A percentile compares a stretch with the other conserved stretches of the same genome.
phyloP scores from a whole-genome alignment of 2,888 invertebrate species.

The Nomada ferruginata region DNA sequence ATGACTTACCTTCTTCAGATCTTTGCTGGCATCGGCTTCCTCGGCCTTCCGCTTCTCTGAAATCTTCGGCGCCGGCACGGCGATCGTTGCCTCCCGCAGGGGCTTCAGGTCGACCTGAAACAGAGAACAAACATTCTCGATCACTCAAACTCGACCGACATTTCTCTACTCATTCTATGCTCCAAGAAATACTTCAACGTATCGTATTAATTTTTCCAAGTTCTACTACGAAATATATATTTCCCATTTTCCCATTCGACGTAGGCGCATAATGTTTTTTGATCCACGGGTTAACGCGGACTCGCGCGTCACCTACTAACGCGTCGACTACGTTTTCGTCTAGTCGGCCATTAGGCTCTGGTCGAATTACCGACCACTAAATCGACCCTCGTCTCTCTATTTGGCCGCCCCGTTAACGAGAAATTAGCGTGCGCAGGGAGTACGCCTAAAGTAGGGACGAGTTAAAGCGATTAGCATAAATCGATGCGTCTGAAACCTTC shows the following conservation, averaged over 20 bases:
- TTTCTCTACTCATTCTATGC: too few relatives aligned
- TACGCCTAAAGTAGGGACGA: constrained; percentile 62
- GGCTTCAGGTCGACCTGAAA: constrained; percentile 83
- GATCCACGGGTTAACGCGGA: constrained; percentile 13
- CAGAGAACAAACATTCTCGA: constrained; percentile 16
- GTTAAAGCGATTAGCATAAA: constrained; percentile 69
- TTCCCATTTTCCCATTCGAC: background rate
- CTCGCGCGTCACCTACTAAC: constrained; percentile 27
- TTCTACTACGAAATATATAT: background rate
- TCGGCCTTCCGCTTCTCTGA: constrained; percentile 94
- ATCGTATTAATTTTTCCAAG: background rate
- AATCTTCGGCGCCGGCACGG: constrained; percentile 81
- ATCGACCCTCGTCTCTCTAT: constrained; percentile 58
- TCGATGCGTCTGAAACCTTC: constrained; percentile 57
- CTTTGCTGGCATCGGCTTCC: constrained; percentile 92
- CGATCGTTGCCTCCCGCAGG: constrained; percentile 80
- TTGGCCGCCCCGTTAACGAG: constrained; percentile 62
- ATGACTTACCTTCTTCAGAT: constrained; percentile 91
- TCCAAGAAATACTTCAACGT: too few relatives aligned
- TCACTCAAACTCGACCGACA: background rate
- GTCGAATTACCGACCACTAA: constrained; percentile 58
- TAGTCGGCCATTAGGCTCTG: constrained; percentile 36
- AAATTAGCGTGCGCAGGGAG: constrained; percentile 66
- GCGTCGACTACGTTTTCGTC: constrained; percentile 35
- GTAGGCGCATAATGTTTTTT: too few relatives aligned